phyloP scores from a whole-genome alignment of 2,113 vertebrate species.

The Pseudopipra pipra region DNA sequence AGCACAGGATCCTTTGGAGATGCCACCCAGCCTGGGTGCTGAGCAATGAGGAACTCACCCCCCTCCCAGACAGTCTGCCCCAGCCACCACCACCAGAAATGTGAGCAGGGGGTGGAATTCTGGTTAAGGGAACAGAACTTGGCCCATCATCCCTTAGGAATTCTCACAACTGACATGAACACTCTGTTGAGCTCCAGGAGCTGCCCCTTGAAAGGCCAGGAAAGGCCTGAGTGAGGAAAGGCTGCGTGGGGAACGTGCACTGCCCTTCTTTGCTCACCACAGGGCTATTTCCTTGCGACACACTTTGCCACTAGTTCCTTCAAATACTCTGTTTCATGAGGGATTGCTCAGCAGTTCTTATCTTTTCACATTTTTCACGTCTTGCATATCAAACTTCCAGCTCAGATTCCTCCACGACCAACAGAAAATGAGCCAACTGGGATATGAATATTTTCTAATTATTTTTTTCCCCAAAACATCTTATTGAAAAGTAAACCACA shows the following conservation, averaged over 20 bases:
- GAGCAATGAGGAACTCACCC: not conserved
- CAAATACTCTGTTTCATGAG: not conserved
- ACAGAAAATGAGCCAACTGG: not conserved
- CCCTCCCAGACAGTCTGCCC: not conserved
- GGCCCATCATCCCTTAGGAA: not conserved
- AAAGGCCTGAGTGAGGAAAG: not conserved
- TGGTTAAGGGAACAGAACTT: not conserved
- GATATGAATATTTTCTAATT: not conserved
- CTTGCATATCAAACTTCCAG: not conserved
- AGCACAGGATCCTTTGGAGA: accelerated
- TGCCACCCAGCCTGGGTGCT: not conserved
- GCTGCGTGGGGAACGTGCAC: not conserved
- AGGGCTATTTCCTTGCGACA: not conserved
- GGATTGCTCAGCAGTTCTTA: not conserved
- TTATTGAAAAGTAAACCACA: not conserved
- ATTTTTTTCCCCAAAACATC: not conserved
- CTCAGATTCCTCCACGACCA: not conserved
- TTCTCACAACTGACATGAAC: accelerated
- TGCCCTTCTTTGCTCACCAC: not conserved
- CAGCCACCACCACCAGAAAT: accelerated
- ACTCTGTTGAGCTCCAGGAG: not conserved
- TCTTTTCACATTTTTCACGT: not conserved
- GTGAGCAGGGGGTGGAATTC: not conserved
- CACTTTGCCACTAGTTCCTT: not conserved
- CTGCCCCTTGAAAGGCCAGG: not conserved